These are phyloP conservation scores for Alexandromys fortis DNA, from an alignment of 2,113 vertebrate genomes.

Conservation along the genomic window DNA sequence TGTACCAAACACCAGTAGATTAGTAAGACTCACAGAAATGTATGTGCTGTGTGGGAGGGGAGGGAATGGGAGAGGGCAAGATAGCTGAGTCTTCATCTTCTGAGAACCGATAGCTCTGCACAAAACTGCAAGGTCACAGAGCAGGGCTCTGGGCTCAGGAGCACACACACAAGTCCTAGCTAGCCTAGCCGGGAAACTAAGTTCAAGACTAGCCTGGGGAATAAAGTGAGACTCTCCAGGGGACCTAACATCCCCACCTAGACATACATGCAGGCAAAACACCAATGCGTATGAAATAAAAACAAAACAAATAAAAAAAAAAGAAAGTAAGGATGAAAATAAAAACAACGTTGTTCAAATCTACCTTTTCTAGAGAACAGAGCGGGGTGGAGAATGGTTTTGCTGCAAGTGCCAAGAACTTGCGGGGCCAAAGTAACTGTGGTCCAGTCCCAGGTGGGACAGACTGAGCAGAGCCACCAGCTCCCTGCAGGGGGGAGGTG, in stretches of 20 bases:
- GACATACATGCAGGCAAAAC: background rate
- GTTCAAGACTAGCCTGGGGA: background rate
- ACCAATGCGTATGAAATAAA: background rate
- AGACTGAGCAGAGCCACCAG: background rate
- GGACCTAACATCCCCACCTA: background rate
- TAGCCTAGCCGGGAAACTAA: background rate
- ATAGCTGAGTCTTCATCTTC: background rate
- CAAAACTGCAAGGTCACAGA: background rate
- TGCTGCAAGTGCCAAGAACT: background rate
- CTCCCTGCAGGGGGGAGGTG: background rate
- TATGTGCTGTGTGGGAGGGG: background rate
- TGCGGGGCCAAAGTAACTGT: background rate
- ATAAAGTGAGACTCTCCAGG: background rate
- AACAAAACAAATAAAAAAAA: background rate
- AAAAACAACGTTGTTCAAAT: no score
- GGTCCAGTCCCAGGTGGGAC: no score
- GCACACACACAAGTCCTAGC: background rate
- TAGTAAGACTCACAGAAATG: background rate
- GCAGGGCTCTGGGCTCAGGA: background rate
- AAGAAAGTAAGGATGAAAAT: background rate
- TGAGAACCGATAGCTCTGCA: background rate
- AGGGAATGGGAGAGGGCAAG: background rate
- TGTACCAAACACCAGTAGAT: background rate
- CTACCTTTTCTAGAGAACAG: background rate
- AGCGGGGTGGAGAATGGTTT: background rate